Evolutionary conservation across 2,888 invertebrate species (phyloP).

Genomic region (Acronicta leporina): DNA sequence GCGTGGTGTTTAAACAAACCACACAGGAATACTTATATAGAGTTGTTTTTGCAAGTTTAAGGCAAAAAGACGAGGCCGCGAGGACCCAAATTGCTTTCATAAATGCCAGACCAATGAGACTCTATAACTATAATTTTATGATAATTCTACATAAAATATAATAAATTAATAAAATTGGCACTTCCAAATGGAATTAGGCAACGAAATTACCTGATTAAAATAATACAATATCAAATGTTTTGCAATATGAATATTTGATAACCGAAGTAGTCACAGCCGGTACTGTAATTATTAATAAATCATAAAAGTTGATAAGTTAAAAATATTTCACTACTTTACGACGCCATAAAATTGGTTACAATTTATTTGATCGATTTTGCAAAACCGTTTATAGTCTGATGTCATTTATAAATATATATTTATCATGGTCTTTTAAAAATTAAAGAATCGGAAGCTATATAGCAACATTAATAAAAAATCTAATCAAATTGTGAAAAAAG

Average conservation of each 20-base stretch:
- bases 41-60: slow-evolving; percentile 47
- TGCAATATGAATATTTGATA: slow-evolving; percentile 32
- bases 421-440: slow-evolving; percentile 19
- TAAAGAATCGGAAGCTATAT: slow-evolving; percentile 32
- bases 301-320: slow-evolving; percentile 39
- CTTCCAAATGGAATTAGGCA: slow-evolving; percentile 28
- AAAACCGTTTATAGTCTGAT: slow-evolving; percentile 38
- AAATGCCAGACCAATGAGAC: too few relatives aligned
- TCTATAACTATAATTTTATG: background rate
- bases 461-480: slow-evolving; percentile 4
- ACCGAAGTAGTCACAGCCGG: slow-evolving; percentile 13
- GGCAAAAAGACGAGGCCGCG: too few relatives aligned
- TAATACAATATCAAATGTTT: slow-evolving; percentile 27
- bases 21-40: slow-evolving; percentile 55
- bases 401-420: slow-evolving; percentile 46
- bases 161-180: slow-evolving; percentile 40
- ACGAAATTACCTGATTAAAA: slow-evolving; percentile 37
- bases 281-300: slow-evolving; percentile 42
- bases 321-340: slow-evolving; percentile 29
- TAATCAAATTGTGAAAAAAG: slow-evolving; percentile 2
- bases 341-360: slow-evolving; percentile 39
- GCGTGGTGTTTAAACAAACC: slow-evolving; percentile 58
- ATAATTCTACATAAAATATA: slow-evolving; percentile 20
- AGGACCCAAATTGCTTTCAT: background rate
- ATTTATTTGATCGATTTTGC: slow-evolving; percentile 35